Evolutionary conservation across 2,888 invertebrate genomes (phyloP), one percentile per base, ranked within the genome.

Genomic region (Monopis laevigella): DNA sequence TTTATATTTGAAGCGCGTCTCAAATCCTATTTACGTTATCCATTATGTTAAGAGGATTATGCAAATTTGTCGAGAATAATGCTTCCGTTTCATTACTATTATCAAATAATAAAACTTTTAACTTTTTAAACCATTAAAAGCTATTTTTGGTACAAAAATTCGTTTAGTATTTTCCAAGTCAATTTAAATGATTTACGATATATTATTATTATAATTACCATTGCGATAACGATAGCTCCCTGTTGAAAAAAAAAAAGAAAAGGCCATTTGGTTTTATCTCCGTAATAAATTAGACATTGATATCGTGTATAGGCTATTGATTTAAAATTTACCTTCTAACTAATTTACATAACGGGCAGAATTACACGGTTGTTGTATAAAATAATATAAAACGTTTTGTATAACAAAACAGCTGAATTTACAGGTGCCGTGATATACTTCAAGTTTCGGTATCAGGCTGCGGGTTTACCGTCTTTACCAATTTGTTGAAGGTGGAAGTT

Each of bases 11-110:
- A n/a, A 14, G 17, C 17, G 32, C 32, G 32, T 32, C 32, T 52
- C 54, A 61, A 64, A 58, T 62, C 62, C 43, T 67, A 65, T 68
- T 63, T 67, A 57, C 62, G 58, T 62, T 40, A 58, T 50, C 60
- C 55, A 57, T 67, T 62, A 34, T 62, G 62, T 51, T 66, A 71
- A 77, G 73, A 62, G 68, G 73, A 73, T 75, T 74, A 72, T 49
- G 50, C 51, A 52, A 61, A 60, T 73, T 70, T 70, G 66, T 66
- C 58, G 51, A 46, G 54, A 51, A 53, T 59, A 61, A 64, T 55
- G 56, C 54, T 55, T 54, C 54, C 52, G 56, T 56, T 61, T 59
- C 55, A 55, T 47, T 54, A 51, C 56, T 58, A 56, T 58, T 53
- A 56, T 62, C 17, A 39, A 21, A 29, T 13, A 7, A 29, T 40